These are phyloP conservation scores for Cyclopterus lumpus DNA, from an alignment of 2,797 vertebrate species.

Conservation along the genomic window DNA sequence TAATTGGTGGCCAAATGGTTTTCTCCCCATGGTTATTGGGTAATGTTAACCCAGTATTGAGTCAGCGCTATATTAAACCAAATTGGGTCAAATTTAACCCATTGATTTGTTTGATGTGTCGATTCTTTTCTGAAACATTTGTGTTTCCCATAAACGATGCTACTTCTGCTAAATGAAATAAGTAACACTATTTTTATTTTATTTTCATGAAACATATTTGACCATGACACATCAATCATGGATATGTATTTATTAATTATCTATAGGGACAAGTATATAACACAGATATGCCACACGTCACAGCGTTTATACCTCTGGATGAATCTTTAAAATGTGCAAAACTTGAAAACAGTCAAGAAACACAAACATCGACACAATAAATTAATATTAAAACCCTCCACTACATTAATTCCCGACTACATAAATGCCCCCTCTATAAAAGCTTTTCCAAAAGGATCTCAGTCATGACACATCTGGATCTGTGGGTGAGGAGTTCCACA, in stretches of 20 bases:
- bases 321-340: neutral
- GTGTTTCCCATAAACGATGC: neutral
- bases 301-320: neutral
- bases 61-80: neutral
- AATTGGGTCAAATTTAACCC: neutral
- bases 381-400: neutral
- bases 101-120: neutral
- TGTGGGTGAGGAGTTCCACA: neutral
- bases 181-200: neutral
- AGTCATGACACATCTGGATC: neutral
- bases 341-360: neutral
- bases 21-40: neutral
- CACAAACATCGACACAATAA: neutral
- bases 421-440: neutral
- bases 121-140: neutral
- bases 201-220: neutral
- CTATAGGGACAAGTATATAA: neutral
- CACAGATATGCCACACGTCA: neutral
- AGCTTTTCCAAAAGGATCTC: neutral
- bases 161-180: neutral
- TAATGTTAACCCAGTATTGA: neutral
- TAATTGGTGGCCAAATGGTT: neutral
- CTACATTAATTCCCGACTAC: neutral
- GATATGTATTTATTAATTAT: neutral
- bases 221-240: neutral